Base-by-base conservation (phyloP, 2,797 vertebrate genomes). In the Sebastes minor region DNA sequence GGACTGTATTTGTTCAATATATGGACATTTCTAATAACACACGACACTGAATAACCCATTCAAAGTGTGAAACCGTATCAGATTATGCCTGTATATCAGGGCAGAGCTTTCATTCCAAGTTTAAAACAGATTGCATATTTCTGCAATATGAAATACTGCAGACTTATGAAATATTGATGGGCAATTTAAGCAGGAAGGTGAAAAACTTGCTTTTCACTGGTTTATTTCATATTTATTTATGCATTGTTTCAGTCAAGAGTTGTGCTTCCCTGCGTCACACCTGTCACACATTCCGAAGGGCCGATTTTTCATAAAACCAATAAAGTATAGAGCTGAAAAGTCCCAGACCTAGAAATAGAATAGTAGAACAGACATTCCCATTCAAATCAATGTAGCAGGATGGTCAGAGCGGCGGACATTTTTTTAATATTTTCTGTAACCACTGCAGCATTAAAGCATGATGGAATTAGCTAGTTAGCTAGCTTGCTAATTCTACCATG, bases 1-100 rank as follows among this genome's bases (percentile, higher is more conserved):
- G 38, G 27, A 72, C 1, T 2, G 33, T 52, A 76, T 85, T 85
- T 78, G 27, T 70, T 80, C 35, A 49, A 28, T 68, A 66, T 74
- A 64, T 59, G 5, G 42, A 59, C 56, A 60, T 83, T 75, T 74
- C 71, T 71, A 76, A 86, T 74, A 70, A 75, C 35, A 78, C 42
- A 32, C 53, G 28, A 52, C 46, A 74, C 32, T 30, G 59, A 76
- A 69, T 61, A 46, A 28, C 57, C 53, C 23, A 20, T 72, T 83
- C 9, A 74, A n/a, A 72, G 38, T 42, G 22, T 52, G 10, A 30
- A 53, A 49, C 3, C 42, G 23, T 27, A 59, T 71, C 56, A 56
- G 13, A 79, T 81, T 76, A 23, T 74, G 60, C 4, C 22, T 46
- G 30, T 32, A 62, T 71, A 73, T 74, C 10, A 70, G 25, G 10